Evolutionary conservation across 2,888 invertebrate species (phyloP), one percentile per base, ranked within the genome.

Genomic region (Proisotoma minuta): DNA sequence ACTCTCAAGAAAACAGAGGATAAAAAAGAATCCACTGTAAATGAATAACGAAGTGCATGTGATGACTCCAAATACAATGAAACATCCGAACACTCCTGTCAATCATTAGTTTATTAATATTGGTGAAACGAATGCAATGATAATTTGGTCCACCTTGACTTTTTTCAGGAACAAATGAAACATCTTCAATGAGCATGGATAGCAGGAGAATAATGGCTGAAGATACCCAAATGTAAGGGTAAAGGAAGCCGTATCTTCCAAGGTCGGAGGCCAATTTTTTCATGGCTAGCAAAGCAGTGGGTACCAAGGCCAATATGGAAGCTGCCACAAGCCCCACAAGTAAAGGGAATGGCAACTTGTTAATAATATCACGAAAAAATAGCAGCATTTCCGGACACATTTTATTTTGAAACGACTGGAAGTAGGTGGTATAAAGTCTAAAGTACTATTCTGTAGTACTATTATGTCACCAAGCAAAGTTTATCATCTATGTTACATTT

Each of bases 1-100:
- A 20, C 47, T 57, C 57, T 64, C 63, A 1, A 53, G 40, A 8
- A 23, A 51, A 43, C 60, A 64, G 22, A 64, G 56, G n/a, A 63
- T 10, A 1, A 63, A 57, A n/a, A 63, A 63, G 20, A 49, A 20
- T 2, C 18, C 28, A 24, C 59, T 10, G 28, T 63, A 63, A 1
- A 56, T 18, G 15, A 57, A 15, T 4, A 63, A 56, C 3, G 63
- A 49, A 23, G 47, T 50, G 1, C 26, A 27, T 1, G 59, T 59
- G 3, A 29, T 51, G 2, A 59, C 27, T 18, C 34, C 59, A n/a
- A 63, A 43, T 39, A 60, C 23, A 23, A 47, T 50, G 2, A 54
- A 10, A 24, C 43, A 57, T 10, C 50, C 28, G 24, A 40, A 20
- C 5, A 27, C 3, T 23, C 62, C 63, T 23, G 22, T 4, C 15